Percentiles rank a stretch among this genome's conserved stretches.
These are phyloP conservation scores for Cydia fagiglandana DNA, from an alignment of 1,140 invertebrate genomes.

Conservation along the genomic window DNA sequence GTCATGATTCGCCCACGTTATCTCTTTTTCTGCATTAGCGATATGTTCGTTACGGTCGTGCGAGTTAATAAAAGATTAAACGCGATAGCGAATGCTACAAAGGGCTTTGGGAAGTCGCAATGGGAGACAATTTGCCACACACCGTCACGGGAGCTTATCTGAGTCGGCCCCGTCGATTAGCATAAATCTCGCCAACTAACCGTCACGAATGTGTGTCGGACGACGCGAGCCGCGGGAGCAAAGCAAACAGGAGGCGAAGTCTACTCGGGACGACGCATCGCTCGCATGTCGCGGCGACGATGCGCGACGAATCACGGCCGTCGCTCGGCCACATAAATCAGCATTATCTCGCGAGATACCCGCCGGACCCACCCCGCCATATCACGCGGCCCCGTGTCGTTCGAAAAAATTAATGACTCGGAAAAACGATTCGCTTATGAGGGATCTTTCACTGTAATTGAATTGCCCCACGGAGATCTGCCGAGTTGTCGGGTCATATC, in stretches of 20 bases:
- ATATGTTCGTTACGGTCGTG: slow-evolving; percentile 45
- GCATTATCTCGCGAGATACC: slow-evolving; percentile 78
- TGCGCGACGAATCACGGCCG: slow-evolving; percentile 73
- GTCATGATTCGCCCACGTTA: slow-evolving; percentile 33
- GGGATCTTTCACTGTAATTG: slow-evolving; percentile 79
- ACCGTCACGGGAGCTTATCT: slow-evolving; percentile 71
- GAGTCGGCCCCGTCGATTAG: slow-evolving; percentile 73
- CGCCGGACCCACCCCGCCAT: slow-evolving; percentile 72
- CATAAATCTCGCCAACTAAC: slow-evolving; percentile 78
- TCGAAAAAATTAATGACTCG: slow-evolving; percentile 79
- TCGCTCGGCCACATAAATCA: slow-evolving; percentile 74
- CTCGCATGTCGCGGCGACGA: slow-evolving; percentile 65
- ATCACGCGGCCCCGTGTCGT: slow-evolving; percentile 74
- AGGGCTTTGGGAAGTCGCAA: slow-evolving; percentile 58
- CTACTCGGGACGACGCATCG: slow-evolving; percentile 45
- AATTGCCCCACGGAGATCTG: slow-evolving; percentile 75
- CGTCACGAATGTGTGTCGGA: slow-evolving; percentile 67
- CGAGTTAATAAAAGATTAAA: slow-evolving; percentile 51
- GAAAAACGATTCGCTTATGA: slow-evolving; percentile 79
- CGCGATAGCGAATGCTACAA: slow-evolving; percentile 48
- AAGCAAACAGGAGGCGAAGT: slow-evolving; percentile 54
- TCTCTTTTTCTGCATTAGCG: slow-evolving; percentile 46
- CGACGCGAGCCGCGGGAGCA: slow-evolving; percentile 43
- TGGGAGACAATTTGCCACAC: slow-evolving; percentile 71
- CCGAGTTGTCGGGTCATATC: slow-evolving; percentile 61